Conservation (phyloP, 2,797 vertebrate genomes). For the Sebastes nivosus region DNA sequence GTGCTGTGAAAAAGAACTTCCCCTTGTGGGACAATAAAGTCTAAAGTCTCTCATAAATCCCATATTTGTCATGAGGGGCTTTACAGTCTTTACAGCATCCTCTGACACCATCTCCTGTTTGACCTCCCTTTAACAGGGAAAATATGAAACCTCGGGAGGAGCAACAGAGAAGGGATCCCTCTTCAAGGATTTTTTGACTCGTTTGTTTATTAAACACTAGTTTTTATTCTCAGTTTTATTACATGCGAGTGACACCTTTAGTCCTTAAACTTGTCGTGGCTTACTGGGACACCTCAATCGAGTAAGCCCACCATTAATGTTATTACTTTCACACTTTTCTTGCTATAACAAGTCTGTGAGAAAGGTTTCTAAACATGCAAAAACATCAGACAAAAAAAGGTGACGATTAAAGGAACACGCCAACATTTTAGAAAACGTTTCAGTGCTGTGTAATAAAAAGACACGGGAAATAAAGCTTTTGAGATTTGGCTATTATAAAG, state of each 20-base stretch:
- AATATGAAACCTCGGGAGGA: neutral
- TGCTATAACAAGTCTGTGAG: neutral
- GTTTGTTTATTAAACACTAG: neutral
- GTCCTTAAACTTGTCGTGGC: neutral
- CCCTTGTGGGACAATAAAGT: too few species aligned
- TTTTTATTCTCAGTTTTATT: neutral
- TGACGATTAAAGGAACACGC: neutral
- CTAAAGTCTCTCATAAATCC: neutral
- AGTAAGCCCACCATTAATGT: neutral
- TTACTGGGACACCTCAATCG: neutral
- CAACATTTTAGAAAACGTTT: neutral
- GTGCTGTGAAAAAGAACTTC: too few species aligned
- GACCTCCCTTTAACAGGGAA: neutral
- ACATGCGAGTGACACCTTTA: neutral
- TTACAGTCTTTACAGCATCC: neutral
- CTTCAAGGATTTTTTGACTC: neutral
- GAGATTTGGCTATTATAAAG: neutral
- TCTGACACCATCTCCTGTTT: neutral
- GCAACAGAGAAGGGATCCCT: neutral
- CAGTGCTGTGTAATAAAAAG: neutral
- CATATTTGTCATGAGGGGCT: neutral
- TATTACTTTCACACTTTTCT: neutral
- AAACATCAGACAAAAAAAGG: neutral
- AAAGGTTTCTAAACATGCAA: neutral
- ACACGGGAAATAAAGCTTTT: neutral